Percentiles rank a stretch among this genome's conserved stretches.
Evolutionary conservation across 1,140 invertebrate species (phyloP).

Genomic region (Tetranychus urticae): DNA sequence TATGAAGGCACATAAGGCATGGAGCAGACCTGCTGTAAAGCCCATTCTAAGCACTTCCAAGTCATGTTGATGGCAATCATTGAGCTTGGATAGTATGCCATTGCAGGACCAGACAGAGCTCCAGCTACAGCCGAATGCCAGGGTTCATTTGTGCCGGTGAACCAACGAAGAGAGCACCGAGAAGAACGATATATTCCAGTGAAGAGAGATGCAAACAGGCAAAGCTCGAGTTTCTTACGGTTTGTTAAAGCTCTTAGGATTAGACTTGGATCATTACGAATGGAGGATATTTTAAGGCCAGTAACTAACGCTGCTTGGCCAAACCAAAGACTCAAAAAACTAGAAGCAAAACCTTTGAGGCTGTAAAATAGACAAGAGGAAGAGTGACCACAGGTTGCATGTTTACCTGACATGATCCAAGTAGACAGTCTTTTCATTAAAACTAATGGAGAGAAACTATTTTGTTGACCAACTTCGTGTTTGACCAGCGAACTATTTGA

Average conservation of each 20-base stretch:
- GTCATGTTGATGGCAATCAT: constrained; percentile 9
- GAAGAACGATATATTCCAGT: constrained; percentile 2
- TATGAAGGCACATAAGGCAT: constrained; percentile 16
- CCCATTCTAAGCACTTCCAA: constrained; percentile 12
- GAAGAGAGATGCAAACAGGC: neutral
- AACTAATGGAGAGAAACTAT: neutral
- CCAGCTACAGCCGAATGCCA: constrained; percentile 10
- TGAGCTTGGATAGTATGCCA: constrained; percentile 9
- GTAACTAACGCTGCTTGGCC: neutral
- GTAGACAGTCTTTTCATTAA: neutral
- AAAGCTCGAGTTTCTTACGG: neutral
- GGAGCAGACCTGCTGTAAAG: constrained; percentile 1
- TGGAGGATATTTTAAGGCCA: neutral
- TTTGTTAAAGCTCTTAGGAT: neutral
- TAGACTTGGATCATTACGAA: neutral
- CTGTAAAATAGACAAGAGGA: neutral
- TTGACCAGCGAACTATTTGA: neutral
- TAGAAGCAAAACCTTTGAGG: neutral
- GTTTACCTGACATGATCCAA: neutral
- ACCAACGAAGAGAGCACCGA: constrained; percentile 9
- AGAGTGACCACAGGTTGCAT: neutral
- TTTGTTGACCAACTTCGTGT: neutral
- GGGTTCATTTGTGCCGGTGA: neutral
- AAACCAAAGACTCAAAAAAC: neutral
- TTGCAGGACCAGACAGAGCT: constrained; percentile 8